A percentile compares a stretch with the other conserved stretches of the same genome.
These are phyloP conservation scores for Mellivora capensis DNA, from an alignment of 2,113 vertebrate species.

Conservation along the genomic window DNA sequence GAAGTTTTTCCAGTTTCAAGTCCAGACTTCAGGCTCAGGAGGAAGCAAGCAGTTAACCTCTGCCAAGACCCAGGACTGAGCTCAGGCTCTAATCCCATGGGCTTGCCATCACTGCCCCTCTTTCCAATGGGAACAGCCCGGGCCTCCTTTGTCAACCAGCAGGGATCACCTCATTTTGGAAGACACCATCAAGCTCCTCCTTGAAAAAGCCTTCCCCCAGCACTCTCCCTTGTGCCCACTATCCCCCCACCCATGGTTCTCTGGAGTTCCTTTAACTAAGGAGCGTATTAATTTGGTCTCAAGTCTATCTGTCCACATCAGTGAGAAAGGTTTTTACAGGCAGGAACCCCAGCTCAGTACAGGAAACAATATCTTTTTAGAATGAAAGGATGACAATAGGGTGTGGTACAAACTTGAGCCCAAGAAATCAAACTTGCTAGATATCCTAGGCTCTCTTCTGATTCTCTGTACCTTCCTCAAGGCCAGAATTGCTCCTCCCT, in stretches of 20 bases:
- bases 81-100: background rate
- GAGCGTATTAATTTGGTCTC: background rate
- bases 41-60: background rate
- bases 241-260: accelerated
- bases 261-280: background rate
- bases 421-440: slow-evolving; percentile 5
- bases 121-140: background rate
- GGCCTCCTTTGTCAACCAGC: background rate
- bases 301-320: background rate
- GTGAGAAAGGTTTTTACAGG: background rate
- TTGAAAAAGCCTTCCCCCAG: background rate
- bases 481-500: slow-evolving; percentile 21
- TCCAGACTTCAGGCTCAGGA: background rate
- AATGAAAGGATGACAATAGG: background rate
- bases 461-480: background rate
- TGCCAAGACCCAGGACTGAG: background rate
- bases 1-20: slow-evolving; percentile 11
- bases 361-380: background rate
- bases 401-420: background rate
- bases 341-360: background rate
- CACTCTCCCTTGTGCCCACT: background rate
- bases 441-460: background rate
- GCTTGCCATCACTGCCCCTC: background rate
- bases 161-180: background rate
- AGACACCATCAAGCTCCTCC: background rate